These are phyloP conservation scores for Desoria tigrina DNA, from an alignment of 2,888 invertebrate species.

Conservation along the genomic window DNA sequence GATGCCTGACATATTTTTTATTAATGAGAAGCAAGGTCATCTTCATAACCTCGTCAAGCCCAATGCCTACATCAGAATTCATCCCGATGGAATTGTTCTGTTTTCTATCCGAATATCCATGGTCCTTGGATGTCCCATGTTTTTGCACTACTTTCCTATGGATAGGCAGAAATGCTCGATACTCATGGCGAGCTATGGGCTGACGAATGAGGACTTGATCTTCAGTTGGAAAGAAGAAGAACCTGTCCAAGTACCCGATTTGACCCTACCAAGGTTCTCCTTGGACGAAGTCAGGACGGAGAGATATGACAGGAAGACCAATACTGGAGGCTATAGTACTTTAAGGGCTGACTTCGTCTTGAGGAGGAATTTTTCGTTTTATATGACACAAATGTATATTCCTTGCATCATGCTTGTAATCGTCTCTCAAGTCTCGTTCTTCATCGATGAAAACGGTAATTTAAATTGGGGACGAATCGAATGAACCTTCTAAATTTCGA, in stretches of 20 bases:
- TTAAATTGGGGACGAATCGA: background rate
- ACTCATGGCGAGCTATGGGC: constrained; percentile 67
- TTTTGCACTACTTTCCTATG: constrained; percentile 57
- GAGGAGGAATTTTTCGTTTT: constrained; percentile 59
- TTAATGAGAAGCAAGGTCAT: constrained; percentile 34
- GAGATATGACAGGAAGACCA: constrained; percentile 93
- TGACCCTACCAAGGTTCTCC: constrained; percentile 89
- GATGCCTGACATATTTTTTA: constrained; percentile 44
- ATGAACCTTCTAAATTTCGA: background rate
- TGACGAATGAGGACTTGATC: constrained; percentile 92
- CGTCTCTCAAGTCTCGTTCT: constrained; percentile 54
- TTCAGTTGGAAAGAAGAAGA: constrained; percentile 94
- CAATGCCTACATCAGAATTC: constrained; percentile 36
- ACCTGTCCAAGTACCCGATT: constrained; percentile 89
- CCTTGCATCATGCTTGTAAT: constrained; percentile 60
- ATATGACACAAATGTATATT: constrained; percentile 62
- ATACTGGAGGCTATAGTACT: constrained; percentile 75
- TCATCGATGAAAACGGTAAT: constrained; percentile 58
- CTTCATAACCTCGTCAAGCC: constrained; percentile 38
- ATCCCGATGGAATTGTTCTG: constrained; percentile 30
- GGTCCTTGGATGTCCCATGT: constrained; percentile 60
- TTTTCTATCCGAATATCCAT: constrained; percentile 49
- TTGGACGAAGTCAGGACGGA: constrained; percentile 89
- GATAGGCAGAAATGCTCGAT: constrained; percentile 59
- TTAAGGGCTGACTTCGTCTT: constrained; percentile 60